Conservation (phyloP, 2,888 invertebrate species). For the Acrobasis consociella region DNA sequence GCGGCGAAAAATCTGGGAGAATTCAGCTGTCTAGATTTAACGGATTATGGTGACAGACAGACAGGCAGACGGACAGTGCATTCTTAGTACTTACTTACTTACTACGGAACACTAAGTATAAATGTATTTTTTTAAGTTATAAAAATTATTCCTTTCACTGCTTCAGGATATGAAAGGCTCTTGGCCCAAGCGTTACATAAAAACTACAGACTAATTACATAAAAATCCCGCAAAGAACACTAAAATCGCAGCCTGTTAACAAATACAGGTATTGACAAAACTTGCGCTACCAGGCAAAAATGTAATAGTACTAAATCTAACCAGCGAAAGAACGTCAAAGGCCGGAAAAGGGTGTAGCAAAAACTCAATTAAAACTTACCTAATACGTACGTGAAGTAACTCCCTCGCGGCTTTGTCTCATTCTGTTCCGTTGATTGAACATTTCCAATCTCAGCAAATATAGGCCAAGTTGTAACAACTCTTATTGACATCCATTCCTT, state of each 20-base stretch:
- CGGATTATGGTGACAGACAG: too few species aligned
- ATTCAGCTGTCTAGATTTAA: too few species aligned
- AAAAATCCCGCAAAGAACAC: too few species aligned
- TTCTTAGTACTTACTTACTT: too few species aligned
- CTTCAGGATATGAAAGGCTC: too few species aligned
- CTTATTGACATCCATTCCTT: constrained; percentile 11
- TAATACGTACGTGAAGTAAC: constrained; percentile 48
- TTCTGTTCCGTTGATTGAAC: constrained; percentile 32
- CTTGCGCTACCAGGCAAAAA: background rate
- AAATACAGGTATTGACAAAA: background rate
- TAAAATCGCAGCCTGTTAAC: background rate
- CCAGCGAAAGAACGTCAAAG: constrained; percentile 26
- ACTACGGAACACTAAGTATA: too few species aligned
- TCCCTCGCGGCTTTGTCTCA: constrained; percentile 38
- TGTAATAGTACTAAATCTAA: constrained; percentile 5
- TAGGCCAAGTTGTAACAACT: constrained; percentile 11
- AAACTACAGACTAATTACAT: background rate
- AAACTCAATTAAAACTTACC: constrained; percentile 70
- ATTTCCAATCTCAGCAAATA: constrained; percentile 12
- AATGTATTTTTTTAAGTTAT: too few species aligned
- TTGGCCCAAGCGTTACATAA: background rate
- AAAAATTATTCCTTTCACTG: too few species aligned
- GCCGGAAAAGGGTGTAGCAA: constrained; percentile 52
- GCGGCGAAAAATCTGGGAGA: too few species aligned
- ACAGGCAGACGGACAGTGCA: too few species aligned